Evolutionary conservation across 2,888 invertebrate species (phyloP).

Genomic region (Leptinotarsa tumamoca): DNA sequence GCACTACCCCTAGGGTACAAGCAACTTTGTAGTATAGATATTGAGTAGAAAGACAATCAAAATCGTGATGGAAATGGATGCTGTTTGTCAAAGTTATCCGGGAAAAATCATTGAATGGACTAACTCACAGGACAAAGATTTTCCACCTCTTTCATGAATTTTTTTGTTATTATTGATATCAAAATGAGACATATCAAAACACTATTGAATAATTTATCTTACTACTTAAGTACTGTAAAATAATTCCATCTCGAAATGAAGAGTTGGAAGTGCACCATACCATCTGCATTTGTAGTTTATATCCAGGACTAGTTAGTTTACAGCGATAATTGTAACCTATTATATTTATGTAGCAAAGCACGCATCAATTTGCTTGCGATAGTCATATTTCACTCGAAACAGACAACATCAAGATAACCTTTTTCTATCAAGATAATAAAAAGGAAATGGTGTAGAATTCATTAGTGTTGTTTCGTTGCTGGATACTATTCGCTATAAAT

Average conservation of each 20-base stretch:
- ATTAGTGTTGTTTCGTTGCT: constrained; percentile 30
- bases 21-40: no score
- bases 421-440: constrained; percentile 44
- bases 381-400: constrained; percentile 20
- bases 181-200: no score
- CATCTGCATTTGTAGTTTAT: constrained; percentile 14
- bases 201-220: no score
- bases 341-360: constrained; percentile 5
- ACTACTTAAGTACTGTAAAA: not conserved
- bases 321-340: not conserved
- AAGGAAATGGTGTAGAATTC: constrained; percentile 32
- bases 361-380: constrained; percentile 17
- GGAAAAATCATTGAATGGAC: no score
- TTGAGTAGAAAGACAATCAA: no score
- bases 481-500: constrained; percentile 38
- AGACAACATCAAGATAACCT: constrained; percentile 25
- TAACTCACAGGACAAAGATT: no score
- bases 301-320: not conserved
- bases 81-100: no score
- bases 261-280: not conserved
- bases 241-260: not conserved
- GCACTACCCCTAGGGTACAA: no score
- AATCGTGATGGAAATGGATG: no score
- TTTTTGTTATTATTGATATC: no score
- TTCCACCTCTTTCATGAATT: no score